Evolutionary conservation across 1,140 invertebrate genomes (phyloP).

Genomic region (Caenorhabditis latens): DNA sequence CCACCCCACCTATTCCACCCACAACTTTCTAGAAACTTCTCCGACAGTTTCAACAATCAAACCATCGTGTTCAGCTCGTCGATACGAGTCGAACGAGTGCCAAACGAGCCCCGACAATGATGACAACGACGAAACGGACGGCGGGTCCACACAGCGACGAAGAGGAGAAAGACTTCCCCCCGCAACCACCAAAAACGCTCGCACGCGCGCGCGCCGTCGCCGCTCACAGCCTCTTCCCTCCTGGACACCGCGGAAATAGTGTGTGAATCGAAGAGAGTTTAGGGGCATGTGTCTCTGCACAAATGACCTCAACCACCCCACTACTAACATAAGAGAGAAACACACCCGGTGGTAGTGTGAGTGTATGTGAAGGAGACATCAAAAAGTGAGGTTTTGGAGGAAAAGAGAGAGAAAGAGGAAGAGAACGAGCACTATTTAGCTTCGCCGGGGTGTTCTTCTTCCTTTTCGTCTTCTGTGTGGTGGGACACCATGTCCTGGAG

Average conservation of each 20-base stretch:
- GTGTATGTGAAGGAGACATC: neutral
- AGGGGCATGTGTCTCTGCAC: neutral
- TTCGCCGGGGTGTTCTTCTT: conserved; percentile 26
- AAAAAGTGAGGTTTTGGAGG: conserved; percentile 6
- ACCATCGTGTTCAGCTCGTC: neutral
- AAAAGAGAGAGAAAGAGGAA: neutral
- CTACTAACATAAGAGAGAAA: conserved; percentile 10
- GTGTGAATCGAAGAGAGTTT: neutral
- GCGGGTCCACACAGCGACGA: conserved; percentile 6
- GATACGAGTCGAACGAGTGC: conserved; percentile 48
- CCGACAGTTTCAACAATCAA: neutral
- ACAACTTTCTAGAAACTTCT: neutral
- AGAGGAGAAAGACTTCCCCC: neutral
- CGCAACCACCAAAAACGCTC: conserved; percentile 39
- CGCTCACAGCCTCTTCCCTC: neutral
- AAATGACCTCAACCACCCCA: neutral
- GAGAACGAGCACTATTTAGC: conserved; percentile 32
- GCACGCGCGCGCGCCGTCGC: neutral
- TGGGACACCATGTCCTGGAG: too few species aligned
- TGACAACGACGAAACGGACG: neutral
- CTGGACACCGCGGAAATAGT: neutral
- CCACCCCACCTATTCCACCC: neutral
- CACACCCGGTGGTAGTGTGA: neutral
- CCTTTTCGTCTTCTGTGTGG: neutral
- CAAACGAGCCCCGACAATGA: conserved; percentile 43